Conservation (phyloP, 2,113 vertebrate genomes). For the Sterrhoptilus dennistouni region DNA sequence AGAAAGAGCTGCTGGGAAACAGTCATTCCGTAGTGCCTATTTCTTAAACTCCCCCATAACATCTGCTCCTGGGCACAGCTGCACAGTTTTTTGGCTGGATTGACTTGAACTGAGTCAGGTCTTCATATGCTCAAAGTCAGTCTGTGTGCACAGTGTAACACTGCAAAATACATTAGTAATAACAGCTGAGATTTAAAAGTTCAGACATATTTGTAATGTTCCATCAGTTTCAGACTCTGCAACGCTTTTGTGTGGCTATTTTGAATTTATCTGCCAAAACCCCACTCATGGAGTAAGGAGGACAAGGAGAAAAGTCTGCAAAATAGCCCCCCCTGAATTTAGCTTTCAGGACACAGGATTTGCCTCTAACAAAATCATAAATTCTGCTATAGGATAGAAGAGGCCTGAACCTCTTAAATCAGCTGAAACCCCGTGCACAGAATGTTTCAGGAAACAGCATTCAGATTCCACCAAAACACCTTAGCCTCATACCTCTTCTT, state of each 20-base stretch:
- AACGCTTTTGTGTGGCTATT: not conserved
- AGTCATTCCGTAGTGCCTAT: not conserved
- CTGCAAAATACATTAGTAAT: not conserved
- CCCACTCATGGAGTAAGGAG: not conserved
- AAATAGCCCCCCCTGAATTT: not conserved
- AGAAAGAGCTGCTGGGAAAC: not conserved
- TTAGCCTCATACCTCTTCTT: not conserved
- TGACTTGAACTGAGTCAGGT: not conserved
- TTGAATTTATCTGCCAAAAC: not conserved
- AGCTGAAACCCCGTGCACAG: not conserved
- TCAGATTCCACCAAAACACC: not conserved
- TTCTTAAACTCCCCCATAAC: not conserved
- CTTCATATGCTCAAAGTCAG: not conserved
- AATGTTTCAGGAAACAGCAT: not conserved
- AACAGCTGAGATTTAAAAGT: not conserved
- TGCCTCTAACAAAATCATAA: not conserved
- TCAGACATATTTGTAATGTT: not conserved
- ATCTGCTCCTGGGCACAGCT: not conserved
- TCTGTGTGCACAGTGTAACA: not conserved
- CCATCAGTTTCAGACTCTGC: not conserved
- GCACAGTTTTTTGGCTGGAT: not conserved
- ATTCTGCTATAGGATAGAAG: fast-evolving
- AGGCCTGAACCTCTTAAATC: not conserved
- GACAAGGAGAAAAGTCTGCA: not conserved
- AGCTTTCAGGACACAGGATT: not conserved